These are phyloP conservation scores for Ailuropoda melanoleuca DNA, from an alignment of 2,113 vertebrate genomes.

Conservation along the genomic window DNA sequence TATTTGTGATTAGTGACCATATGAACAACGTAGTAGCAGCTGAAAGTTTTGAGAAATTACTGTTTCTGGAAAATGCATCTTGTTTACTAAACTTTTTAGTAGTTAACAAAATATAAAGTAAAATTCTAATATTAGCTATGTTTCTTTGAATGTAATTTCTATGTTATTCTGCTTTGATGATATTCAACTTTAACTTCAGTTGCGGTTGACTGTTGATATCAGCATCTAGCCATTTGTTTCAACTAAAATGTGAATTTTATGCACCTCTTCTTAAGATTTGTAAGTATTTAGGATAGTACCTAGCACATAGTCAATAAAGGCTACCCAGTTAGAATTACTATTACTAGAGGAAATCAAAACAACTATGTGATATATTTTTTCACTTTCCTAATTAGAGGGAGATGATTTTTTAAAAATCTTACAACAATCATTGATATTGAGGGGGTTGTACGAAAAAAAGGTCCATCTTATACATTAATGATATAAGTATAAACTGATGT, in stretches of 20 bases:
- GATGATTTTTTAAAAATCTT: background rate
- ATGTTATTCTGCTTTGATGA: background rate
- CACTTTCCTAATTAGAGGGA: background rate
- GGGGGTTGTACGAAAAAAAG: background rate
- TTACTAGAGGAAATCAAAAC: background rate
- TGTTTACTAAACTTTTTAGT: background rate
- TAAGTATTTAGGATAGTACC: background rate
- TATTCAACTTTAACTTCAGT: background rate
- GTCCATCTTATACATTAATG: background rate
- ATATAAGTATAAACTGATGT: background rate
- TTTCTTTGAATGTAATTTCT: background rate
- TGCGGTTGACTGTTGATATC: background rate
- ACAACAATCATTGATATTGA: background rate
- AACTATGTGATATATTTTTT: background rate
- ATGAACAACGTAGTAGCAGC: background rate
- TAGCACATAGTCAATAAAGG: background rate
- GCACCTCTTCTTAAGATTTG: background rate
- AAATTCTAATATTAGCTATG: background rate
- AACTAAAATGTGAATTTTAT: background rate
- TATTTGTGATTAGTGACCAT: background rate
- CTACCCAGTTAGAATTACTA: background rate
- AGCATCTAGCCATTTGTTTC: background rate
- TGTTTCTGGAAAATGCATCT: background rate
- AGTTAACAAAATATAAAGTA: background rate
- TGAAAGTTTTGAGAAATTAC: background rate